Base-by-base conservation (phyloP, 2,797 vertebrate genomes). In the Typhlichthys subterraneus region DNA sequence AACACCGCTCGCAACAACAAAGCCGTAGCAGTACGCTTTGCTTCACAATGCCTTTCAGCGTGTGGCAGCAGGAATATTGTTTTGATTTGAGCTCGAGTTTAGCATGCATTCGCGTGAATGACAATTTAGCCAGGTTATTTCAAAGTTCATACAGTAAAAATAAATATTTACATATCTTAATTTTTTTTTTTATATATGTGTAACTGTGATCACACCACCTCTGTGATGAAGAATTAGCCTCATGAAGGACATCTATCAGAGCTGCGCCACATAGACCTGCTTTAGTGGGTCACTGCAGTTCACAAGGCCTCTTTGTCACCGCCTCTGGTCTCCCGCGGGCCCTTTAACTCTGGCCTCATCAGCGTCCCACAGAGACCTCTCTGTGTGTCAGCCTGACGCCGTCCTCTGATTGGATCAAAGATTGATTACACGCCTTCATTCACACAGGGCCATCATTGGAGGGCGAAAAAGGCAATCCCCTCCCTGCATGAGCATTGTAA, bases 331-430 rank as follows among this genome's bases (percentile, higher is more conserved):
- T 78, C 87, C 70, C 74, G 78, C 84, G 88, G 88, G 86, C 87
- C 86, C 72, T 84, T 85, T 86, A 82, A 84, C 88, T 90, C 67
- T 61, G 79, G 80, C 80, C 82, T 91, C 91, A 91, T 91, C 90
- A 93, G 89, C 89, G 85, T 83, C 92, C 91, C 86, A 83, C 89
- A 17, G 86, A 89, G 93, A 89, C 86, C 76, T 79, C 92, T 93
- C 70, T 91, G 93, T 93, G 93, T 79, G 59, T 88, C 88, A 87
- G 63, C 65, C 52, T 11, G 72, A 65, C 80, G n/a, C 65, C 19
- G 45, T 54, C 66, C 91, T 89, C 87, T 93, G 93, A 94, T 93
- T 93, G 93, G 93, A 92, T 92, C 90, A 91, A 75, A 92, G 91
- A 94, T 90, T 94, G 93, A 94, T 94, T 93, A 89, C 85, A 81